Conservation (phyloP, 2,113 vertebrate species). For the Haemorhous mexicanus region DNA sequence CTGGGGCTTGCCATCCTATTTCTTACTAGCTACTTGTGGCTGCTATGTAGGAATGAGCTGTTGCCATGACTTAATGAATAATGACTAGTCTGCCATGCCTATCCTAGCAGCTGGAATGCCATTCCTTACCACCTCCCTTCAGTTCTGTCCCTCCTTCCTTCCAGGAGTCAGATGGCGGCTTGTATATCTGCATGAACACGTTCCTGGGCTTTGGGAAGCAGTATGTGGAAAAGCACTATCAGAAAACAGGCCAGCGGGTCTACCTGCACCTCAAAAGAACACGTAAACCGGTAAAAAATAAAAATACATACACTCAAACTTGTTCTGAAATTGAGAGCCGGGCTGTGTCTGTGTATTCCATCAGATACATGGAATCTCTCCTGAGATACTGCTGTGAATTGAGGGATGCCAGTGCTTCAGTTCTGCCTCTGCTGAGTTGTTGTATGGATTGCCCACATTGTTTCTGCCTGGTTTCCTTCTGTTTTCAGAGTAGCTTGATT, state of each 20-base stretch:
- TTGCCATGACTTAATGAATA: neutral
- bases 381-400: neutral
- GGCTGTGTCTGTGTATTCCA: neutral
- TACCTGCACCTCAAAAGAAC: slow-evolving; percentile 92
- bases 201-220: slow-evolving; percentile 95
- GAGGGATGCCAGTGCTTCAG: neutral
- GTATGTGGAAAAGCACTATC: slow-evolving; percentile 89
- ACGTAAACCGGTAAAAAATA: slow-evolving; percentile 79
- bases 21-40: neutral
- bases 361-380: neutral
- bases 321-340: neutral
- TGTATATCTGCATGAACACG: slow-evolving; percentile 97
- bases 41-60: neutral
- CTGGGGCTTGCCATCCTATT: neutral
- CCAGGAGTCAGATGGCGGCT: slow-evolving; percentile 92
- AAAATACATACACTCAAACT: accelerated
- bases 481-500: neutral
- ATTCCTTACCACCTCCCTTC: neutral
- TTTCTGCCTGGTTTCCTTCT: neutral
- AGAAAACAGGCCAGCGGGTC: slow-evolving; percentile 89
- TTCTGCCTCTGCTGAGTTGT: neutral
- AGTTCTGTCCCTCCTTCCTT: neutral
- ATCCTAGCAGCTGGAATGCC: neutral
- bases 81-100: neutral
- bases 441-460: accelerated